Conservation (phyloP, 1,140 invertebrate genomes). For the Trinorchestia longiramus region DNA sequence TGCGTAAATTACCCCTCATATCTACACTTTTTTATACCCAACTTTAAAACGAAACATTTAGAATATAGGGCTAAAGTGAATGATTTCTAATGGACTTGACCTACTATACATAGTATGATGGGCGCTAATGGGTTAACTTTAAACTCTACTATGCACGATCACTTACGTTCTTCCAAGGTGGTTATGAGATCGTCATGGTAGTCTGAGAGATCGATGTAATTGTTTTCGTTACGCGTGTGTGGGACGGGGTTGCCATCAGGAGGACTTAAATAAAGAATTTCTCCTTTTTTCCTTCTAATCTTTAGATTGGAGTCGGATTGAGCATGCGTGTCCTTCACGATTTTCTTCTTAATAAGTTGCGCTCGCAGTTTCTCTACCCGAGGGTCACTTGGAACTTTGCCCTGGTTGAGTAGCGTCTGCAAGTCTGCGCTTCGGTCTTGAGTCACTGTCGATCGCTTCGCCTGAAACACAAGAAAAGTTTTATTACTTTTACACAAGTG, state of each 20-base stretch:
- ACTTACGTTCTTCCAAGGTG: neutral
- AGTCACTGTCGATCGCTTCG: constrained; percentile 15
- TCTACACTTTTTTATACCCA: too few species aligned
- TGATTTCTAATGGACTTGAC: too few species aligned
- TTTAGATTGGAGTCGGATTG: neutral
- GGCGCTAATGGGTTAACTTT: too few species aligned
- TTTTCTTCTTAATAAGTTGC: neutral
- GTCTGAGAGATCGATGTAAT: neutral
- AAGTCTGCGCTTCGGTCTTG: neutral
- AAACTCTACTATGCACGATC: neutral
- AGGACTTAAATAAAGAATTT: neutral
- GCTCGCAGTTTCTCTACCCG: neutral
- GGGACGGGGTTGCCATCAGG: neutral
- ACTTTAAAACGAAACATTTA: too few species aligned
- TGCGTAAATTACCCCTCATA: too few species aligned
- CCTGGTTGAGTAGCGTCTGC: constrained; percentile 22
- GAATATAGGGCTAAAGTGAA: too few species aligned
- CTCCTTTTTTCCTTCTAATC: constrained; percentile 10
- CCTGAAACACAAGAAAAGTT: neutral
- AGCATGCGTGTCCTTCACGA: neutral
- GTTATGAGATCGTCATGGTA: neutral
- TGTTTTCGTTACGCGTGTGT: neutral
- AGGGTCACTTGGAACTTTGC: neutral
- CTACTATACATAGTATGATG: too few species aligned
- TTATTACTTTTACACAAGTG: neutral